Percentiles rank a stretch among this genome's conserved stretches.
phyloP scores from a whole-genome alignment of 2,888 invertebrate genomes.

The Opisthograptis luteolata region DNA sequence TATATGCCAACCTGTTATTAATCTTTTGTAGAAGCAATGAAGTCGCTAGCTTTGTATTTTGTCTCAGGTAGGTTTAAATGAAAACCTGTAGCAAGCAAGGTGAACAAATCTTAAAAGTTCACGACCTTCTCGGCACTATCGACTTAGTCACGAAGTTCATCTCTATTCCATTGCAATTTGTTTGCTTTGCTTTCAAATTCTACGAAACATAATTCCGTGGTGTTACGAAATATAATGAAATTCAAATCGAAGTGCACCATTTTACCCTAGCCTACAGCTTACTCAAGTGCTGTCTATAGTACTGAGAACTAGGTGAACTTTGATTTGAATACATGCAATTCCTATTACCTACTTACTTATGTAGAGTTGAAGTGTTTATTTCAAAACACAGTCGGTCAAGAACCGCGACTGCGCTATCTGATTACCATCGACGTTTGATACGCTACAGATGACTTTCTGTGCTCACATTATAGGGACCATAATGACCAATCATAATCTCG shows the following conservation, averaged over 20 bases:
- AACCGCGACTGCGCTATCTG: slow-evolving; percentile 45
- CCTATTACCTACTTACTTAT: slow-evolving; percentile 36
- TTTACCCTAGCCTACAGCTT: slow-evolving; percentile 24
- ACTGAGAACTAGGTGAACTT: slow-evolving; percentile 60
- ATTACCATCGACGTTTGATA: slow-evolving; percentile 30
- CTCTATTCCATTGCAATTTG: slow-evolving; percentile 38
- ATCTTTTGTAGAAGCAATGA: slow-evolving; percentile 1
- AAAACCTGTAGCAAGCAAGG: slow-evolving; percentile 52
- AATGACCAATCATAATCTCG: background rate
- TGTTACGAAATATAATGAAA: slow-evolving; percentile 40
- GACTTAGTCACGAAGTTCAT: slow-evolving; percentile 55
- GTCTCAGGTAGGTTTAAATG: slow-evolving; percentile 24
- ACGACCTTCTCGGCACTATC: slow-evolving; percentile 58
- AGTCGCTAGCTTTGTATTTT: no score
- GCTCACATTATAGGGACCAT: slow-evolving; percentile 3
- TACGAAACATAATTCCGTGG: slow-evolving; percentile 33
- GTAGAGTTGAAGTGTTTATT: slow-evolving; percentile 34
- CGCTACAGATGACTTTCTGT: slow-evolving; percentile 20
- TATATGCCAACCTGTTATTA: slow-evolving; percentile 9
- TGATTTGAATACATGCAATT: slow-evolving; percentile 49
- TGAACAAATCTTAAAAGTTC: slow-evolving; percentile 67
- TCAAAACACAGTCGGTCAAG: slow-evolving; percentile 47
- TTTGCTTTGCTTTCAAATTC: slow-evolving; percentile 37
- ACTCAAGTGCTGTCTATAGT: slow-evolving; percentile 35
- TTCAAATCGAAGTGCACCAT: slow-evolving; percentile 37